Evolutionary conservation across 2,113 vertebrate species (phyloP).

Genomic region (Platichthys flesus): DNA sequence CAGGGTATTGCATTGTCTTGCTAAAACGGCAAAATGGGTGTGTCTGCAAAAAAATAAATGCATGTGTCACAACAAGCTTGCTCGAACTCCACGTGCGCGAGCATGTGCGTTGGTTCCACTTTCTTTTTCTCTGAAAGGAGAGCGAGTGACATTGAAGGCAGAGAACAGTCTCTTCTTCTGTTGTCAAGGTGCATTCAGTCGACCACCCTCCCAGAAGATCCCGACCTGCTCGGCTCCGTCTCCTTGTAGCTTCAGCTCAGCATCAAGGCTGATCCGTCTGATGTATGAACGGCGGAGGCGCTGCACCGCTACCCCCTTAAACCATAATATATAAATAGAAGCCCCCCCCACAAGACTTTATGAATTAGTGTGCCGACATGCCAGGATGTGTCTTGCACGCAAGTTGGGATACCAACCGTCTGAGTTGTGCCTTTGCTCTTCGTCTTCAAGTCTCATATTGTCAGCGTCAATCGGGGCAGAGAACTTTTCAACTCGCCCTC

Average conservation of each 20-base stretch:
- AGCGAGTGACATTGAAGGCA: constrained; percentile 6
- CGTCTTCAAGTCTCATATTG: background rate
- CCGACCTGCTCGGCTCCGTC: constrained; percentile 30
- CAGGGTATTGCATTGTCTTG: constrained; percentile 54
- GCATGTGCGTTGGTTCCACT: background rate
- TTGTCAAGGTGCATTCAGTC: constrained; percentile 48
- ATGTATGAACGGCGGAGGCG: constrained; percentile 20
- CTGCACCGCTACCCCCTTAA: constrained; percentile 17
- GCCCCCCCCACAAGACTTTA: background rate
- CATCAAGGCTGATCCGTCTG: constrained; percentile 28
- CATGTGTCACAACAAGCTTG: background rate
- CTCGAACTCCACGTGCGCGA: background rate
- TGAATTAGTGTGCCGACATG: background rate
- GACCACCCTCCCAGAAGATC: constrained; percentile 23
- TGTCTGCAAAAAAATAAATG: background rate
- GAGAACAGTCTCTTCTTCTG: constrained; percentile 3
- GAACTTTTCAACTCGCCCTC: background rate
- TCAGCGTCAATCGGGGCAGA: background rate
- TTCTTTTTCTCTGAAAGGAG: constrained; percentile 10
- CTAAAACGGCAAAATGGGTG: constrained; percentile 25
- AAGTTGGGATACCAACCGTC: constrained; percentile 5
- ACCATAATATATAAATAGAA: constrained; percentile 30
- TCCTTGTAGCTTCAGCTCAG: constrained; percentile 45
- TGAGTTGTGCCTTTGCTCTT: constrained; percentile 13
- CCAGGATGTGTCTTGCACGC: constrained; percentile 1